Percentiles rank a stretch among this genome's conserved stretches.
Conservation (phyloP, 2,113 vertebrate species). For the Podilymbus podiceps region DNA sequence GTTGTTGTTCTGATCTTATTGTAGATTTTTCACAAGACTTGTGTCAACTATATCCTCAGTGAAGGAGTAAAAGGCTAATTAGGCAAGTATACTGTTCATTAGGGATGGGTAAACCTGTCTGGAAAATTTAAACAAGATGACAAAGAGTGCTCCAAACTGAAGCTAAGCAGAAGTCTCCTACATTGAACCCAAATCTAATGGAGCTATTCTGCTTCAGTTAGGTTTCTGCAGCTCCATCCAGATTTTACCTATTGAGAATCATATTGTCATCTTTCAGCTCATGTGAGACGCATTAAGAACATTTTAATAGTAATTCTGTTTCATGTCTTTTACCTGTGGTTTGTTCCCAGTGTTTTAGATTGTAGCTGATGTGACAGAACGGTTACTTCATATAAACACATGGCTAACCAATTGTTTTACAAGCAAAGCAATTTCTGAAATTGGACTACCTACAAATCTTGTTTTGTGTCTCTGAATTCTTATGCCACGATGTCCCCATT, state of each 20-base stretch:
- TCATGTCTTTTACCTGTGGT: not conserved
- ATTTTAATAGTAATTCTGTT: not conserved
- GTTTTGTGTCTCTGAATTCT: not conserved
- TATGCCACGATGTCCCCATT: not conserved
- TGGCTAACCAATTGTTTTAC: not conserved
- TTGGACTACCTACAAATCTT: not conserved
- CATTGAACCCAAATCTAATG: not conserved
- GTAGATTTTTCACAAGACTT: not conserved
- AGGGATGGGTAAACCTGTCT: not conserved
- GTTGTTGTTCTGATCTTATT: not conserved
- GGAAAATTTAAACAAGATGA: not conserved
- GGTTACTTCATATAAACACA: not conserved
- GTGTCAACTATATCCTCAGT: not conserved
- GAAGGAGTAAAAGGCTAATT: not conserved
- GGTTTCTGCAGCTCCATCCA: not conserved
- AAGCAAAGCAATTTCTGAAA: not conserved
- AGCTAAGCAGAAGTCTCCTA: not conserved
- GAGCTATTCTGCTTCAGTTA: not conserved
- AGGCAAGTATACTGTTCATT: not conserved
- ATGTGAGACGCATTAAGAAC: not conserved
- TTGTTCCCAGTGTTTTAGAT: not conserved
- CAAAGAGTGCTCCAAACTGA: not conserved
- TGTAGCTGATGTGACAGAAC: not conserved
- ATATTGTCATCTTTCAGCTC: not conserved
- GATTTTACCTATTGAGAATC: not conserved